Conservation (phyloP, 1,140 invertebrate genomes). For the Drosophila equinoxialis region DNA sequence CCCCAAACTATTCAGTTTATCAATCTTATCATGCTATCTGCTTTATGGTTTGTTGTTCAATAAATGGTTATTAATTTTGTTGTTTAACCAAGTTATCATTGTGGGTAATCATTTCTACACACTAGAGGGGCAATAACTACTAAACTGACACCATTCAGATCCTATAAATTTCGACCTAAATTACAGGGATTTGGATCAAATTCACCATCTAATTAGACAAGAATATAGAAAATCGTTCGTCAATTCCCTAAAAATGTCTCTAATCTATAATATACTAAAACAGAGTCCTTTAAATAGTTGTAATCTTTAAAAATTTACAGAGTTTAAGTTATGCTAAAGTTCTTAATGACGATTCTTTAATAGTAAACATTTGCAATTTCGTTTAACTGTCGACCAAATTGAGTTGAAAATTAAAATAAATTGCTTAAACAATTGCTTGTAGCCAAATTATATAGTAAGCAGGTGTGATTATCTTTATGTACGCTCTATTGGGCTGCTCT, state of each 20-base stretch:
- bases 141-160: background rate
- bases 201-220: no score
- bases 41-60: constrained; percentile 13
- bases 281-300: no score
- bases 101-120: background rate
- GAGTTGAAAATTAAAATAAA: constrained; percentile 1
- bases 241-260: no score
- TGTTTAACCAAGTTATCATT: constrained; percentile 8
- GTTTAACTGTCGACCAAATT: background rate
- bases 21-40: constrained; percentile 3
- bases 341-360: background rate
- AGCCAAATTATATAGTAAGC: background rate
- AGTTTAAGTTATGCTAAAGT: background rate
- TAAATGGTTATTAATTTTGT: constrained; percentile 12
- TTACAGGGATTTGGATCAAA: no score
- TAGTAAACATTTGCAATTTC: background rate
- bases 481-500: background rate
- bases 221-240: no score
- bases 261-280: no score
- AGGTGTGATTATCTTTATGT: constrained; percentile 5
- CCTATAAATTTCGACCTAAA: no score
- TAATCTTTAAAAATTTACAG: no score
- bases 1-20: background rate
- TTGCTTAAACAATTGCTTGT: background rate
- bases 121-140: background rate